Evolutionary conservation across 2,888 invertebrate genomes (phyloP), one percentile per base, ranked within the genome.

Genomic region (Phalangium opilio): DNA sequence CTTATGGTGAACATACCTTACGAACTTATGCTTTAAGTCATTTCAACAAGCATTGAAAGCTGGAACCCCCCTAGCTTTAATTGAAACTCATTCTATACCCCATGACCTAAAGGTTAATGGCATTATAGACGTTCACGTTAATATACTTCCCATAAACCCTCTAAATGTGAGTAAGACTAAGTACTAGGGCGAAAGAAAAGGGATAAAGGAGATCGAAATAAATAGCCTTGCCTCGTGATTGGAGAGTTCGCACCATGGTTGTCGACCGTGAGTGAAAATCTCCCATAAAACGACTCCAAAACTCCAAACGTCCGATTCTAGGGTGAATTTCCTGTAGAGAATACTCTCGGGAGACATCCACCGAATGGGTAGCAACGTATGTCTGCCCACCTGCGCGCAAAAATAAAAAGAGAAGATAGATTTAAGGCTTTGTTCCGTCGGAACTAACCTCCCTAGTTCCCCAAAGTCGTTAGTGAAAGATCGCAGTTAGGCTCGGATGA

Each of bases 251-350:
- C 62, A 69, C 66, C 68, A 70, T 1, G 69, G 69, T 56, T 70
- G 68, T 51, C 63, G 61, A 8, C 69, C 69, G 49, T 62, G 66
- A 8, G 67, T 65, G 53, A 66, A 68, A 33, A 69, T 63, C 54
- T 69, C 68, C 69, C 69, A 69, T 43, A 69, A 57, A 1, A 68
- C 62, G n/a, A 69, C 66, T 7, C 69, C 69, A 49, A 63, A 68
- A 53, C 67, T 67, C 68, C 68, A 69, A 3, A 67, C 64, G 50
- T 69, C 69, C 0, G 67, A 67, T 51, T 69, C 67, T 3, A 63
- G 60, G 1, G 68, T 69, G 55, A 68, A 70, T 50, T 66, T 67
- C 41, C 67, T 53, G 57, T 68, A 70, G 36, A 66, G 52, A 36
- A 69, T 58, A 40, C 64, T 65, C 53, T 69, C 69, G 3, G 67